Conservation (phyloP, 2,797 vertebrate species). For the Brotula barbata region DNA sequence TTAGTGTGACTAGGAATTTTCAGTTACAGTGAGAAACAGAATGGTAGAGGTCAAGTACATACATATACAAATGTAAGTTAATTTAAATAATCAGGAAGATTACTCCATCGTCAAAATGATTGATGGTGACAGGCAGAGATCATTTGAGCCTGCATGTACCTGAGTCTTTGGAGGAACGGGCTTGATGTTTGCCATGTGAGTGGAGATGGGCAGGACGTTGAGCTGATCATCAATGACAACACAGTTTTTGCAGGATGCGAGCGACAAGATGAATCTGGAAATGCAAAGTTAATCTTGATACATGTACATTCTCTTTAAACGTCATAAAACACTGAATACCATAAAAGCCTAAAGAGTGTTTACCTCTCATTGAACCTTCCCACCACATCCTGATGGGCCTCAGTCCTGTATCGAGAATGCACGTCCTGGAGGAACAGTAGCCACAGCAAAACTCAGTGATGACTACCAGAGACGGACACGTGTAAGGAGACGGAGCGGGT, state of each 20-base stretch:
- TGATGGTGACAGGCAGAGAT: too few species aligned
- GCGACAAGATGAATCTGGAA: conserved; percentile 91
- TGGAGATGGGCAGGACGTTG: conserved; percentile 93
- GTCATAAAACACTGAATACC: neutral
- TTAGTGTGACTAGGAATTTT: too few species aligned
- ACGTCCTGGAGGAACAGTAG: conserved; percentile 82
- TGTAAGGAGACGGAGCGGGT: neutral
- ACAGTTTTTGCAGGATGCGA: conserved; percentile 93
- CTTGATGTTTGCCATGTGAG: conserved; percentile 87
- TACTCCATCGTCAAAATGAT: too few species aligned
- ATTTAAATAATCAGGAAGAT: too few species aligned
- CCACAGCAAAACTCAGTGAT: neutral
- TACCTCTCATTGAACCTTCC: conserved; percentile 97
- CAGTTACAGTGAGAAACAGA: too few species aligned
- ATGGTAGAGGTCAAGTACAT: too few species aligned
- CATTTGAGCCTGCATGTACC: conserved; percentile 72
- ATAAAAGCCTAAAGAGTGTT: neutral
- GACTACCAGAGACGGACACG: neutral
- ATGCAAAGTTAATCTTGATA: neutral
- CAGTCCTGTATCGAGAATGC: conserved; percentile 93
- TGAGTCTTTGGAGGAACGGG: conserved; percentile 86
- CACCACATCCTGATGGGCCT: conserved; percentile 95
- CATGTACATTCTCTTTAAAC: too few species aligned
- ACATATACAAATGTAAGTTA: too few species aligned
- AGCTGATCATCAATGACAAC: conserved; percentile 96